Base-by-base conservation (phyloP, 2,797 vertebrate species). In the Channa striata region DNA sequence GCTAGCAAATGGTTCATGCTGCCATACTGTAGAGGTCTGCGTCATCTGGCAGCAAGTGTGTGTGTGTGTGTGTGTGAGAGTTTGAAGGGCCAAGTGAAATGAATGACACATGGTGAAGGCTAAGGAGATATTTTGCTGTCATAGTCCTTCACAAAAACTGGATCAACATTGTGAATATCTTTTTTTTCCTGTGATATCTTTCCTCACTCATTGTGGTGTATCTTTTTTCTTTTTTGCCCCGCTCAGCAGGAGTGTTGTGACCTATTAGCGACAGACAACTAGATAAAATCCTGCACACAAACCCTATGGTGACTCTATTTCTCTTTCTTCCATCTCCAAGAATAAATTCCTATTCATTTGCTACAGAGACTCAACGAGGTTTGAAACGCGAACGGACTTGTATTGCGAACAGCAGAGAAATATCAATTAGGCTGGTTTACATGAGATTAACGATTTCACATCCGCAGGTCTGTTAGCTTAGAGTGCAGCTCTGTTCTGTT, bases 401-500 rank as follows among this genome's bases (percentile, higher is more conserved):
- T 19, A 34, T 60, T 53, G n/a, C 12, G 4, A 71, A 59, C 60
- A 53, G 47, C 67, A 43, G 58, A 11, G 8, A 68, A 59, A 56
- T 30, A 61, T 69, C 74, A 81, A 50, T 81, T 77, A 76, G 62
- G 21, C 57, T 11, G 42, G 59, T 86, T 91, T 80, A 73, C 63
- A 68, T 68, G 57, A 81, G 73, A 74, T 80, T 80, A 88, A 54
- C 25, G 10, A 13, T 59, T 69, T 72, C 53, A 50, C 64, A 65
- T 85, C 68, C 37, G 40, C 74, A 23, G 75, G 72, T 82, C 64
- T 81, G 80, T 87, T 72, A 37, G 73, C 66, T 82, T 61, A 52
- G 57, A 80, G 73, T 67, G 76, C 51, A 53, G 83, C 87, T 73
- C 79, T 79, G 80, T 42, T 78, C 62, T 84, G 81, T 84, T 85